A percentile compares a stretch with the other conserved stretches of the same genome.
phyloP scores from a whole-genome alignment of 2,888 invertebrate genomes.

The Pteria penguin region DNA sequence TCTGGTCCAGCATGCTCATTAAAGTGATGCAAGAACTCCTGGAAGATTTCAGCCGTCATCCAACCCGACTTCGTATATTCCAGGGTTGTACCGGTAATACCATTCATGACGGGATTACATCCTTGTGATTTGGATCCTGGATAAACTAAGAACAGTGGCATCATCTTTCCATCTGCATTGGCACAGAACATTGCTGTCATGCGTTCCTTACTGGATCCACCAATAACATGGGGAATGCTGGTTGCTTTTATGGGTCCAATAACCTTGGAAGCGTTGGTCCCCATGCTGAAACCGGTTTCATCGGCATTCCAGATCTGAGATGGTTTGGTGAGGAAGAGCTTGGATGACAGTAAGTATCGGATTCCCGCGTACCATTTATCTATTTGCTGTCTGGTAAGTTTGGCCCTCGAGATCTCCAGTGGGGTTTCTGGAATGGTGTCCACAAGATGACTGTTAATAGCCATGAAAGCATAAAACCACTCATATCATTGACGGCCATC shows the following conservation, averaged over 20 bases:
- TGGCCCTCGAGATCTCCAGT: slow-evolving; percentile 34
- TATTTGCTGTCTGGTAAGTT: slow-evolving; percentile 6
- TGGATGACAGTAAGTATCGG: slow-evolving; percentile 27
- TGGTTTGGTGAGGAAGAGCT: slow-evolving; percentile 24
- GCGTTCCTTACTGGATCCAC: slow-evolving; percentile 42
- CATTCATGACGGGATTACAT: no score
- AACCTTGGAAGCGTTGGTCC: slow-evolving; percentile 30
- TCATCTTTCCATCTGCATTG: no score
- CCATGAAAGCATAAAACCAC: slow-evolving; percentile 42
- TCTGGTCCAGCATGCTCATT: slow-evolving; percentile 34
- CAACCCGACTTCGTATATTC: slow-evolving; percentile 45
- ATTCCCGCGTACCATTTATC: background rate
- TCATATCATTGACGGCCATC: slow-evolving; percentile 32
- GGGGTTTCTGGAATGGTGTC: slow-evolving; percentile 24
- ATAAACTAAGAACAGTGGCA: no score
- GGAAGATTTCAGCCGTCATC: slow-evolving; percentile 40
- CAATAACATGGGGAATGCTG: slow-evolving; percentile 43
- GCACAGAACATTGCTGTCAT: no score
- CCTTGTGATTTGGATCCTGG: no score
- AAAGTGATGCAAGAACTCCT: slow-evolving; percentile 35
- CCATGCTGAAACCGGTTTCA: slow-evolving; percentile 38
- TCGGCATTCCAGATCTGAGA: slow-evolving; percentile 33
- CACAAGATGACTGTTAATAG: slow-evolving; percentile 37
- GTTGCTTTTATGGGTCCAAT: slow-evolving; percentile 22
- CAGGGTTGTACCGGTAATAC: no score